Percentiles rank a stretch among this genome's conserved stretches.
These are phyloP conservation scores for Plodia interpunctella DNA, from an alignment of 1,140 invertebrate genomes.

Conservation along the genomic window DNA sequence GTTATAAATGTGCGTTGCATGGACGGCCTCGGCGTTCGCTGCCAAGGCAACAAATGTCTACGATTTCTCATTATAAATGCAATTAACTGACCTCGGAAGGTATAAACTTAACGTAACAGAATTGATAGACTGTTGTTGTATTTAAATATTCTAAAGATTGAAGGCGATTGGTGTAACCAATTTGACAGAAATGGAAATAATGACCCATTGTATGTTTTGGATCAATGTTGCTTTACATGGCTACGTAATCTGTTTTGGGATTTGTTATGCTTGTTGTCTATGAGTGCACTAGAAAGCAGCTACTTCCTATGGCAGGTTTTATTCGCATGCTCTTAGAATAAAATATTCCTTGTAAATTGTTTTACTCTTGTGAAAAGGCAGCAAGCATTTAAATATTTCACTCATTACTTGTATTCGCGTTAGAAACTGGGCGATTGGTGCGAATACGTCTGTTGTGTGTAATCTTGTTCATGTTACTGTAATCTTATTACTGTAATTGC, in stretches of 20 bases:
- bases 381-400: slow-evolving; percentile 5
- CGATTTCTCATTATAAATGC: slow-evolving; percentile 20
- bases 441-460: slow-evolving; percentile 49
- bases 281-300: slow-evolving; percentile 5
- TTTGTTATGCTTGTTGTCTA: slow-evolving; percentile 14
- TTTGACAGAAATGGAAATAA: slow-evolving; percentile 16
- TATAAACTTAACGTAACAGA: slow-evolving; percentile 10
- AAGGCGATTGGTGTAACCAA: slow-evolving; percentile 16
- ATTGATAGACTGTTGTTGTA: slow-evolving; percentile 33
- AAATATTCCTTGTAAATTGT: background rate
- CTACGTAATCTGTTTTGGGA: slow-evolving; percentile 15
- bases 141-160: slow-evolving; percentile 25
- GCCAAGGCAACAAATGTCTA: background rate
- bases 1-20: slow-evolving; percentile 29
- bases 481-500: slow-evolving; percentile 72
- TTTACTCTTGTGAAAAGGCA: background rate
- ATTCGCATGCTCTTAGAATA: slow-evolving; percentile 1
- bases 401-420: background rate
- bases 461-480: slow-evolving; percentile 75
- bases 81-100: slow-evolving; percentile 18
- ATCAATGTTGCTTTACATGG: slow-evolving; percentile 31
- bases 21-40: slow-evolving; percentile 7
- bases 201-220: slow-evolving; percentile 26
- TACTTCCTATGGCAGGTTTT: slow-evolving; percentile 5
- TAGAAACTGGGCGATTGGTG: slow-evolving; percentile 35